Percentiles rank a stretch among this genome's conserved stretches.
phyloP scores from a whole-genome alignment of 1,140 invertebrate species.

The Orius laevigatus region DNA sequence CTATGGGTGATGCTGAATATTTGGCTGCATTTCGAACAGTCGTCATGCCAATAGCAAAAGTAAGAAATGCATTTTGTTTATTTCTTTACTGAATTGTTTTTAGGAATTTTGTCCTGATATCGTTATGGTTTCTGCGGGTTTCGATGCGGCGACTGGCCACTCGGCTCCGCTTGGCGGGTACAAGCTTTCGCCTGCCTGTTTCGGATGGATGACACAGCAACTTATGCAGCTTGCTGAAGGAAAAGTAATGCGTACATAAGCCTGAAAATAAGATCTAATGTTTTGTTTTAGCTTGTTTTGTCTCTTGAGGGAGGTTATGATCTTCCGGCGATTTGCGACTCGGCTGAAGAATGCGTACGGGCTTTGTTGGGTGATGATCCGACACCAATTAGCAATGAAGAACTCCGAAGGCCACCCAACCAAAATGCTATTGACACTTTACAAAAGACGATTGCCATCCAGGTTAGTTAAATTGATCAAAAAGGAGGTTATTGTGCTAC shows the following conservation, averaged over 20 bases:
- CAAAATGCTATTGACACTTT: conserved; percentile 73
- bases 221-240: conserved; percentile 79
- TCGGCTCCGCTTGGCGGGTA: conserved; percentile 89
- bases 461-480: conserved; percentile 36
- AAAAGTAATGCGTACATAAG: conserved; percentile 36
- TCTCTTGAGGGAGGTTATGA: conserved; percentile 95
- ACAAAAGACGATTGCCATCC: conserved; percentile 73
- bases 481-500: no score
- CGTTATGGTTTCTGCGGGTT: conserved; percentile 91
- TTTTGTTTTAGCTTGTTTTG: conserved; percentile 42
- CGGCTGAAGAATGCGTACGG: conserved; percentile 87
- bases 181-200: conserved; percentile 81
- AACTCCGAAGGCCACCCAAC: conserved; percentile 61
- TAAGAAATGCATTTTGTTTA: conserved; percentile 20
- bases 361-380: conserved; percentile 77
- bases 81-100: conserved; percentile 15
- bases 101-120: conserved; percentile 86
- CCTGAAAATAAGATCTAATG: neutral
- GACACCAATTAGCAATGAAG: conserved; percentile 54
- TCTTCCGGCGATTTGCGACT: conserved; percentile 87
- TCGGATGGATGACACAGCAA: conserved; percentile 91
- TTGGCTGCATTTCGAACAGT: conserved; percentile 87
- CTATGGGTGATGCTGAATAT: conserved; percentile 95
- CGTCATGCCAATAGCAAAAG: conserved; percentile 80
- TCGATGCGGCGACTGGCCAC: conserved; percentile 91